Percentiles rank a stretch among this genome's conserved stretches.
Conservation (phyloP, 2,888 invertebrate species). For the Drosophila ustulata region DNA sequence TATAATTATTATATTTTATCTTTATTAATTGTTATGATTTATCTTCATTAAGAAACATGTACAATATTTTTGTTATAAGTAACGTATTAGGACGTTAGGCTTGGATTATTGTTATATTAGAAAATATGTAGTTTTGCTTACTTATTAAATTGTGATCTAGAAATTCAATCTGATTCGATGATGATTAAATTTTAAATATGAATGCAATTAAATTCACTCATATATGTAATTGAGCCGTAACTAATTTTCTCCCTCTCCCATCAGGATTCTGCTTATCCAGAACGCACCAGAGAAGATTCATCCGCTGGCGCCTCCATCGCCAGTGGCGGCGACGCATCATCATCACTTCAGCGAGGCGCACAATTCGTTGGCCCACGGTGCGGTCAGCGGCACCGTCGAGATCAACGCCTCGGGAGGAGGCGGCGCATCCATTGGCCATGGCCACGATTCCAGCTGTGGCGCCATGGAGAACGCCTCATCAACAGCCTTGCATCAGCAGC, state of each 20-base stretch:
- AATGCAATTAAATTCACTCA: background rate
- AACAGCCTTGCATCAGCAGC: slow-evolving; percentile 52
- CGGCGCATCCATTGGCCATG: slow-evolving; percentile 33
- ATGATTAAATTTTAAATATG: too few relatives aligned
- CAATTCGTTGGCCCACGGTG: slow-evolving; percentile 55
- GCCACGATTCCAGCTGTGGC: slow-evolving; percentile 42
- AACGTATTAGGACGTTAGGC: too few relatives aligned
- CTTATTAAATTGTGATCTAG: too few relatives aligned
- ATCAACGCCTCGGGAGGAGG: slow-evolving; percentile 53
- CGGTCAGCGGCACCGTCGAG: slow-evolving; percentile 63
- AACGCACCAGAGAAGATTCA: slow-evolving; percentile 94
- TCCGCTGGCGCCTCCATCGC: slow-evolving; percentile 88
- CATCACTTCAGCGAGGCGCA: slow-evolving; percentile 61
- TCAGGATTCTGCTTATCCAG: slow-evolving; percentile 95
- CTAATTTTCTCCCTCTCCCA: background rate
- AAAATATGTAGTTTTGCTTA: too few relatives aligned
- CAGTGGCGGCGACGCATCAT: slow-evolving; percentile 82
- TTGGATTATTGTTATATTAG: too few relatives aligned
- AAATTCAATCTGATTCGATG: too few relatives aligned
- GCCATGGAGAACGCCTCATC: slow-evolving; percentile 43
- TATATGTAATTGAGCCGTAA: background rate
- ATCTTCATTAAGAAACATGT: too few relatives aligned
- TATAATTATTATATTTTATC: too few relatives aligned
- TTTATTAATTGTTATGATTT: too few relatives aligned
- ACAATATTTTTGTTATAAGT: too few relatives aligned